Evolutionary conservation across 1,140 invertebrate genomes (phyloP).

Genomic region (Ephestia elutella): DNA sequence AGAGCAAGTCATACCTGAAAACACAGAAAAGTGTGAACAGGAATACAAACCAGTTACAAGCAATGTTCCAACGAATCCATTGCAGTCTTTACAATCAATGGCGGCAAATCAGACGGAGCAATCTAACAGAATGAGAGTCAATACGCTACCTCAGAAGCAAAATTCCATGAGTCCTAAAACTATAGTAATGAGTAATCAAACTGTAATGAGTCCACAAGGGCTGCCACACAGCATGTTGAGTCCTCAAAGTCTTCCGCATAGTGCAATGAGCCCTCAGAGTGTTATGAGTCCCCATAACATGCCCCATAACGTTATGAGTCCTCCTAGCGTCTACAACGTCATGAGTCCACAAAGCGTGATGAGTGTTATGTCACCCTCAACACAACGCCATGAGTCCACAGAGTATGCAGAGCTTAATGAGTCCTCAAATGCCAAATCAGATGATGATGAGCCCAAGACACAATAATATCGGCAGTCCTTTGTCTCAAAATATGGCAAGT

Average conservation of each 20-base stretch:
- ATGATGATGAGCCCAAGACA: constrained; percentile 67
- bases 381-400: constrained; percentile 67
- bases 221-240: constrained; percentile 56
- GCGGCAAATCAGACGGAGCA: constrained; percentile 57
- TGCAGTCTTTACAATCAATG: constrained; percentile 50
- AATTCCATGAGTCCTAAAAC: constrained; percentile 56
- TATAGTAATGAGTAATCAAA: constrained; percentile 56
- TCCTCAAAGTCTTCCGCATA: constrained; percentile 48
- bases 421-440: constrained; percentile 63
- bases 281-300: constrained; percentile 63
- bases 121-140: constrained; percentile 49
- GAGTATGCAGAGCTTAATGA: constrained; percentile 66
- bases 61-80: constrained; percentile 20
- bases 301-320: constrained; percentile 63
- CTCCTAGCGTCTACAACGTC: constrained; percentile 64
- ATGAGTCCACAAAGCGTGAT: constrained; percentile 66
- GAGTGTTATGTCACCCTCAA: constrained; percentile 70
- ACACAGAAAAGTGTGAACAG: constrained; percentile 43
- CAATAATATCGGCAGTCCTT: constrained; percentile 61
- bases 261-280: constrained; percentile 46
- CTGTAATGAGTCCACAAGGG: constrained; percentile 64
- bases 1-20: constrained; percentile 62
- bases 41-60: constrained; percentile 43
- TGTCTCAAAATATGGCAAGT: constrained; percentile 62
- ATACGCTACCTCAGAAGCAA: constrained; percentile 54